Evolutionary conservation across 1,140 invertebrate genomes (phyloP).

Genomic region (Octopus bimaculoides): DNA sequence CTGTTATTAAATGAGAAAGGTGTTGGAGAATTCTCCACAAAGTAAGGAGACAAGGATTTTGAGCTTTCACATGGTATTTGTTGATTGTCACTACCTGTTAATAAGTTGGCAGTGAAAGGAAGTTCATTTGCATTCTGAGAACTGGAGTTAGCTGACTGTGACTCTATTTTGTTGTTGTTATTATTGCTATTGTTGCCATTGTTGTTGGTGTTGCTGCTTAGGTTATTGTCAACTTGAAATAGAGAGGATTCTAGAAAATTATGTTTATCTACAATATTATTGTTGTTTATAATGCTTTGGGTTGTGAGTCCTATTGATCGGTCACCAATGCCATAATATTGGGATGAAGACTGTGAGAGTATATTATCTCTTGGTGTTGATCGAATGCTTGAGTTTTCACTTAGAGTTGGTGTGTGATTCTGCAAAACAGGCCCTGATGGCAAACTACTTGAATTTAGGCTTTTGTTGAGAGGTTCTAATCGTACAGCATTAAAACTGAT

Average conservation of each 20-base stretch:
- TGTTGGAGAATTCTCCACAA: conserved; percentile 40
- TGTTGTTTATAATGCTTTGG: conserved; percentile 24
- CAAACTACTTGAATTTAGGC: conserved; percentile 15
- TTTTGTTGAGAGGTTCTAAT: conserved; percentile 21
- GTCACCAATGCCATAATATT: conserved; percentile 14
- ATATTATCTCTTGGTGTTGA: conserved; percentile 30
- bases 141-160: too few relatives aligned
- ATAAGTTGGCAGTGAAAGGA: conserved; percentile 22
- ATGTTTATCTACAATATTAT: conserved; percentile 31
- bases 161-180: too few relatives aligned
- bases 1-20: conserved; percentile 42
- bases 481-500: conserved; percentile 60
- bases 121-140: too few relatives aligned
- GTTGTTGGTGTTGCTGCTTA: conserved; percentile 39
- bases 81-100: conserved; percentile 27
- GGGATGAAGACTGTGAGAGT: conserved; percentile 35
- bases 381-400: conserved; percentile 51
- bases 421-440: conserved; percentile 40
- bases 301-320: conserved; percentile 17
- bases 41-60: conserved; percentile 49
- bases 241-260: conserved; percentile 44
- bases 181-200: conserved; percentile 17
- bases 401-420: conserved; percentile 50
- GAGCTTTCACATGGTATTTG: conserved; percentile 27
- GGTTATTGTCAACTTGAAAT: conserved; percentile 40